These are phyloP conservation scores for Anguilla anguilla DNA, from an alignment of 2,797 vertebrate species.

Conservation along the genomic window DNA sequence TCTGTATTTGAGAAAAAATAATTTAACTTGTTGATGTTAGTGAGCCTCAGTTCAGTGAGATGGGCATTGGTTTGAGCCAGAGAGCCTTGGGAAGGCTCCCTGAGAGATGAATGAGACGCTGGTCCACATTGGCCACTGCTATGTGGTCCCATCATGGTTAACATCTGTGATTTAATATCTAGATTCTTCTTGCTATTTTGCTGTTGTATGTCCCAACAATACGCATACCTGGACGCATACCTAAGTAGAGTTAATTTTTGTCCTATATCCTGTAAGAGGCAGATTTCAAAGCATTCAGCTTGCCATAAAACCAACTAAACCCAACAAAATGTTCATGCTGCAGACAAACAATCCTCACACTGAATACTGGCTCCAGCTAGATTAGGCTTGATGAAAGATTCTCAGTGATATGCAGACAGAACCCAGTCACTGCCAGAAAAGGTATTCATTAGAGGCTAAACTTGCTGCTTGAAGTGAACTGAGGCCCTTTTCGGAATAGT, in stretches of 20 bases:
- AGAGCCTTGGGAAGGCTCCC: neutral
- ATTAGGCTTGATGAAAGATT: slow-evolving; percentile 22
- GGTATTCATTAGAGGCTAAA: slow-evolving; percentile 53
- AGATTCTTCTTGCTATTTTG: neutral
- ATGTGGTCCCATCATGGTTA: neutral
- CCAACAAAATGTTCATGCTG: neutral
- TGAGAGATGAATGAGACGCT: slow-evolving; percentile 24
- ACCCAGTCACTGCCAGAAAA: slow-evolving; percentile 43
- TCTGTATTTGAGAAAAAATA: no score
- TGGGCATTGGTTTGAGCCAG: neutral
- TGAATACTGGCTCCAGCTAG: slow-evolving; percentile 36
- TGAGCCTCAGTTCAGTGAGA: neutral
- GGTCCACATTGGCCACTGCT: neutral
- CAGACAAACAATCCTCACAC: slow-evolving; percentile 22
- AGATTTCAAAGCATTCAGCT: neutral
- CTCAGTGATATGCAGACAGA: slow-evolving; percentile 55
- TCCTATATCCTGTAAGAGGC: neutral
- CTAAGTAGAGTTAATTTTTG: neutral
- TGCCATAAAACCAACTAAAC: neutral
- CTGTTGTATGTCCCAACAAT: neutral
- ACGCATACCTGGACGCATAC: neutral
- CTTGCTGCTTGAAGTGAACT: slow-evolving; percentile 50
- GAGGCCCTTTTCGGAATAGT: slow-evolving; percentile 50
- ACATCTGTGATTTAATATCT: neutral
- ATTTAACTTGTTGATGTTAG: no score